Evolutionary conservation across 1,140 invertebrate genomes (phyloP).

Genomic region (Aphelinus atriplicis): DNA sequence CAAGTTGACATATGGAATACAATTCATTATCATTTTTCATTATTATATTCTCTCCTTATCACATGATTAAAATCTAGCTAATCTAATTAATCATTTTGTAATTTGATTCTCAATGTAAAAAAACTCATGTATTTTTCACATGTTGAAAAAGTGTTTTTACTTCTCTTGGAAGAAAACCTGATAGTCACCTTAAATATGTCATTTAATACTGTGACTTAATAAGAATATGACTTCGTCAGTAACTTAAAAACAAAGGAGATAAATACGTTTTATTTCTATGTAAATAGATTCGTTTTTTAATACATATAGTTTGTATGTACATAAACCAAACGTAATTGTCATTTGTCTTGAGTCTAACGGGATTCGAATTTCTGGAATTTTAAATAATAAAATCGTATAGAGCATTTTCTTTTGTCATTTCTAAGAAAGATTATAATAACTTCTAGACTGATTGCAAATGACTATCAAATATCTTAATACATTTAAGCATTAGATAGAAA

Average conservation of each 20-base stretch:
- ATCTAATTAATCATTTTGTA: too few relatives aligned
- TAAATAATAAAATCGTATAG: conserved; percentile 6
- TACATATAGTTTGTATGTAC: conserved; percentile 26
- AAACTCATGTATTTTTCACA: too few relatives aligned
- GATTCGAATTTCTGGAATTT: conserved; percentile 2
- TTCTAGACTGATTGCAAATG: conserved; percentile 38
- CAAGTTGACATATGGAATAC: too few relatives aligned
- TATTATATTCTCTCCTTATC: too few relatives aligned
- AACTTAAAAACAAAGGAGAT: conserved; percentile 8
- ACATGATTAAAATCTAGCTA: too few relatives aligned
- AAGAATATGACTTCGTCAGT: background rate
- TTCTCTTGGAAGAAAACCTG: too few relatives aligned
- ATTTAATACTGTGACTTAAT: too few relatives aligned
- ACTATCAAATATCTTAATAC: conserved; percentile 35
- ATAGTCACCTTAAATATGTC: too few relatives aligned
- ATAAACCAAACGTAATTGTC: conserved; percentile 19
- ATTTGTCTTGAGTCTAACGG: conserved; percentile 16
- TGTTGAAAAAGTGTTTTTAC: too few relatives aligned
- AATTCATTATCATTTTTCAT: too few relatives aligned
- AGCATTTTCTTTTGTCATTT: conserved; percentile 22
- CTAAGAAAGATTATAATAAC: conserved; percentile 24
- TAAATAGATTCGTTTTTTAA: conserved; percentile 28
- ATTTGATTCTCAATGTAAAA: too few relatives aligned
- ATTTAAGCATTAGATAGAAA: conserved; percentile 26
- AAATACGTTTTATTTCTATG: conserved; percentile 31